phyloP scores from a whole-genome alignment of 2,113 vertebrate genomes.

The Hippoglossus stenolepis region DNA sequence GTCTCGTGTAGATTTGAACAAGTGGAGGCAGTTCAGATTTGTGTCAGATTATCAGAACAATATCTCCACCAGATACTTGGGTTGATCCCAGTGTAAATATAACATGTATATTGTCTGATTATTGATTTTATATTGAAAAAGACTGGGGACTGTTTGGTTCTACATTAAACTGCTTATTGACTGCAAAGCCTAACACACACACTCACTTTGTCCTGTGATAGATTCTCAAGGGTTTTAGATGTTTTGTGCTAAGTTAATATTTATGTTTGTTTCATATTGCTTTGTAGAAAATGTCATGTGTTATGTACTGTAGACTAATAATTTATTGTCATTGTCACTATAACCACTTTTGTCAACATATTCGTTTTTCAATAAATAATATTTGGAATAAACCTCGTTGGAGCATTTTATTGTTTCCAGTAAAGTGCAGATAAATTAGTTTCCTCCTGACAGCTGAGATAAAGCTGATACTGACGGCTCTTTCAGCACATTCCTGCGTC shows the following conservation, averaged over 20 bases:
- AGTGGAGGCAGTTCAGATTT: not conserved
- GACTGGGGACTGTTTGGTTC: conserved; percentile 9
- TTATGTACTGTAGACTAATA: conserved; percentile 47
- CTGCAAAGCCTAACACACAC: conserved; percentile 43
- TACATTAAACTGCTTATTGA: conserved; percentile 36
- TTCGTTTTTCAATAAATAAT: conserved; percentile 62
- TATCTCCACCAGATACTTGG: conserved; percentile 46
- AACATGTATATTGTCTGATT: conserved; percentile 51
- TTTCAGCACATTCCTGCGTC: too few relatives aligned
- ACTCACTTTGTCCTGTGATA: conserved; percentile 39
- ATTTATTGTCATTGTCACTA: conserved; percentile 64
- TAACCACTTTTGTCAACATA: conserved; percentile 43
- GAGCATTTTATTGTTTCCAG: not conserved
- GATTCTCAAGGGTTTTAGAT: conserved; percentile 30
- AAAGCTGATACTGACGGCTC: too few relatives aligned
- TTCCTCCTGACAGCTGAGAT: not conserved
- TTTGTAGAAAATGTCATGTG: conserved; percentile 37
- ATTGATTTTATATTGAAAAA: conserved; percentile 46
- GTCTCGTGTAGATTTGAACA: not conserved
- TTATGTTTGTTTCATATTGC: conserved; percentile 66
- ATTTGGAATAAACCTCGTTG: conserved; percentile 31
- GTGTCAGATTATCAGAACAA: not conserved
- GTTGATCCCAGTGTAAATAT: conserved; percentile 55
- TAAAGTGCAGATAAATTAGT: not conserved
- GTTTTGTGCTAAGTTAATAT: conserved; percentile 71